Conservation (phyloP, 1,140 invertebrate genomes). For the Drosophila jambulina region DNA sequence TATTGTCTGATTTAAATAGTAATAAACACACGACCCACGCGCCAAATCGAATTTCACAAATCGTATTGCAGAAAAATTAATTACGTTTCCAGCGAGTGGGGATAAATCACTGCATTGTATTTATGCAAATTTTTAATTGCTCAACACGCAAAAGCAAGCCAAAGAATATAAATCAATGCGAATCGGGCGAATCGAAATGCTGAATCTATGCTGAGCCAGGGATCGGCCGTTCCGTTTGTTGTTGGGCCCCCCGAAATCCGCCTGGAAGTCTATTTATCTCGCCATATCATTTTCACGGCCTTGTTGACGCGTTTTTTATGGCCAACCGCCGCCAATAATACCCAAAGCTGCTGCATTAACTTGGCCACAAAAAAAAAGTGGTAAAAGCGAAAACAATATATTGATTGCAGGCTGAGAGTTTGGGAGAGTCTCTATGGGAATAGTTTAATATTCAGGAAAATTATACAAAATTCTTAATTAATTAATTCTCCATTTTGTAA, state of each 20-base stretch:
- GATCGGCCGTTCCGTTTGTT: constrained; percentile 29
- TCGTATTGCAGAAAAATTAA: constrained; percentile 41
- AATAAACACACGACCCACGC: constrained; percentile 37
- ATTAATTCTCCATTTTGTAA: background rate
- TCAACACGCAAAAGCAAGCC: constrained; percentile 16
- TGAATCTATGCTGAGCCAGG: constrained; percentile 5
- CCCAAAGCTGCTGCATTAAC: constrained; percentile 45
- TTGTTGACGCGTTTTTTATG: constrained; percentile 32
- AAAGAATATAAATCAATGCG: constrained; percentile 35
- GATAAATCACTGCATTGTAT: constrained; percentile 48
- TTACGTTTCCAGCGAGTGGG: constrained; percentile 20
- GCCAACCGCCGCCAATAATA: constrained; percentile 3
- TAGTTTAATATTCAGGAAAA: background rate
- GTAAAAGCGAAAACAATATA: constrained; percentile 8
- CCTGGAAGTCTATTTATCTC: constrained; percentile 32
- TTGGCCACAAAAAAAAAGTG: constrained; percentile 12
- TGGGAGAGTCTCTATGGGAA: background rate
- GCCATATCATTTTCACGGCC: constrained; percentile 27
- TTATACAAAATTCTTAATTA: background rate
- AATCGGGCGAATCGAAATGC: background rate
- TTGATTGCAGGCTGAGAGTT: constrained; percentile 16
- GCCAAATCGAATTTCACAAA: constrained; percentile 42
- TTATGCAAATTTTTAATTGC: constrained; percentile 47
- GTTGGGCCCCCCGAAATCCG: constrained; percentile 24
- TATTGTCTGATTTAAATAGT: constrained; percentile 36